These are phyloP conservation scores for Muscicapa striata DNA, from an alignment of 2,797 vertebrate species.

Conservation along the genomic window DNA sequence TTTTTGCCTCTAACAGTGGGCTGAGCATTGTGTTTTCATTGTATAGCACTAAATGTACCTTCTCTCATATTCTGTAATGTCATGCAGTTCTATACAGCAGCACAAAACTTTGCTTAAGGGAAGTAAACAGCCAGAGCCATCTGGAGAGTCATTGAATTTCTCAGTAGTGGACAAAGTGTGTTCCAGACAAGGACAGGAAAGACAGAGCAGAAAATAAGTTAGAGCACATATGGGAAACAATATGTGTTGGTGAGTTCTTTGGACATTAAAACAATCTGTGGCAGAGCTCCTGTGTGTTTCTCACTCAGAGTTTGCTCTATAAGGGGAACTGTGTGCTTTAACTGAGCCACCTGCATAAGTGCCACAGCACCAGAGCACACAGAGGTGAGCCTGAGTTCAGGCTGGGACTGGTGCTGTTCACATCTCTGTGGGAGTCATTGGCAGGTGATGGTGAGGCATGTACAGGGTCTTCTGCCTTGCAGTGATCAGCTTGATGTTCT, in stretches of 20 bases:
- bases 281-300: not conserved
- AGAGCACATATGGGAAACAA: not conserved
- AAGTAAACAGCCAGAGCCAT: not conserved
- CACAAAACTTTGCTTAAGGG: slow-evolving; percentile 3
- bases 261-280: not conserved
- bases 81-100: not conserved
- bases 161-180: not conserved
- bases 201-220: not conserved
- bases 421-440: not conserved
- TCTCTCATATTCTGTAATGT: not conserved
- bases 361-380: not conserved
- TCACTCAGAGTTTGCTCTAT: not conserved
- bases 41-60: not conserved
- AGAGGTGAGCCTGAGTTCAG: not conserved
- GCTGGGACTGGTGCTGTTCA: not conserved
- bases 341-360: not conserved
- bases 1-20: not conserved
- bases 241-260: not conserved
- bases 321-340: not conserved
- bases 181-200: not conserved
- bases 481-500: not conserved
- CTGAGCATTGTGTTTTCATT: not conserved
- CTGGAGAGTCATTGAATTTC: not conserved
- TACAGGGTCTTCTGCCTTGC: not conserved
- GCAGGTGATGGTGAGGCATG: not conserved